phyloP scores from a whole-genome alignment of 2,888 invertebrate genomes.

The Arrhopalites spinosus region DNA sequence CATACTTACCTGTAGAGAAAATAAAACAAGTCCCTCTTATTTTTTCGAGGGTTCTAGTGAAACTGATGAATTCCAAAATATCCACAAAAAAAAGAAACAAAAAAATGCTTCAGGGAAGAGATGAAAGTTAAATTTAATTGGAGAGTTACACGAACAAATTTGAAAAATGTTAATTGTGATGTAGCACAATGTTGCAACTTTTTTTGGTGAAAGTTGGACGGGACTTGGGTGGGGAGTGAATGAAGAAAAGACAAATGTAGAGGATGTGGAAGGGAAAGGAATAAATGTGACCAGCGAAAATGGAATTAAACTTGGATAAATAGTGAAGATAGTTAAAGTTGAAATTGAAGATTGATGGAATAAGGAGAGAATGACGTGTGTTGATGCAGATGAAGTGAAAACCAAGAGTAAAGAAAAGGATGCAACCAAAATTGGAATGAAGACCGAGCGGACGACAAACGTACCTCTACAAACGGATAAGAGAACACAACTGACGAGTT shows the following conservation, averaged over 20 bases:
- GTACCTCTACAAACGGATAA: conserved; percentile 63
- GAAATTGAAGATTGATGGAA: too few relatives aligned
- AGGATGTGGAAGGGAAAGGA: not conserved
- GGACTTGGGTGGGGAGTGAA: not conserved
- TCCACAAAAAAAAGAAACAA: not conserved
- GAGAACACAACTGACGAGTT: conserved; percentile 67
- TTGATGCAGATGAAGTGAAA: not conserved
- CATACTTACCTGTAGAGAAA: too few relatives aligned
- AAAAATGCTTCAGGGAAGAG: not conserved
- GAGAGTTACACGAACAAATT: not conserved
- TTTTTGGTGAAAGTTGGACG: not conserved
- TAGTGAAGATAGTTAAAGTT: not conserved
- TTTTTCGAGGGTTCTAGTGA: too few relatives aligned
- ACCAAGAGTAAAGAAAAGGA: conserved; percentile 33
- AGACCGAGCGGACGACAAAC: conserved; percentile 39
- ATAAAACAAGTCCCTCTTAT: too few relatives aligned
- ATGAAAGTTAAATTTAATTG: not conserved
- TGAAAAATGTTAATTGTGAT: not conserved
- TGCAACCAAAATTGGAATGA: conserved; percentile 37
- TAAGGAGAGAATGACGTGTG: too few relatives aligned
- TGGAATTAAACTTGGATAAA: not conserved
- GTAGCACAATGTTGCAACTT: not conserved
- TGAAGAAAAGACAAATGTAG: not conserved
- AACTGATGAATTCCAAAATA: too few relatives aligned
- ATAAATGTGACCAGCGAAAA: too few relatives aligned